Conservation (phyloP, 2,113 vertebrate species). For the Entosphenus tridentatus region DNA sequence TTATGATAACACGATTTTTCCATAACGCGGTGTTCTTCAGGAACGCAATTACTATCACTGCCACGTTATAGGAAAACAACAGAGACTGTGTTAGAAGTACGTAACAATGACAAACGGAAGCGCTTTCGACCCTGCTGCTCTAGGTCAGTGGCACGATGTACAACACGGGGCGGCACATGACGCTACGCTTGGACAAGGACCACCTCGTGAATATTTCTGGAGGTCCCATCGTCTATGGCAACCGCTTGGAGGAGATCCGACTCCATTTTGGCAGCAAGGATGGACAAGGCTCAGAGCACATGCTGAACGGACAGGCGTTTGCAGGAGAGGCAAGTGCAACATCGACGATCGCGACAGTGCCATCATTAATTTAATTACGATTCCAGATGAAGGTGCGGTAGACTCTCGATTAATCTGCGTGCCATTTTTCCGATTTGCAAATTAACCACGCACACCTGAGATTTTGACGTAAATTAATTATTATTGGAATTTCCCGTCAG, state of each 20-base stretch:
- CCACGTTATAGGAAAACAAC: too few relatives aligned
- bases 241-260: conserved; percentile 2
- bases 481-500: too few relatives aligned
- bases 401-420: not conserved
- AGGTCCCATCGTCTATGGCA: not conserved
- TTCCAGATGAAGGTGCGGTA: not conserved
- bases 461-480: too few relatives aligned
- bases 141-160: conserved; percentile 4
- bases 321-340: not conserved
- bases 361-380: not conserved
- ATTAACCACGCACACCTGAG: too few relatives aligned
- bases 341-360: not conserved
- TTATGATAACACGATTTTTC: too few relatives aligned
- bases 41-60: too few relatives aligned
- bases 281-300: not conserved
- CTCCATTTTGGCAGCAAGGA: conserved; percentile 1
- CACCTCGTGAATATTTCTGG: conserved; percentile 6
- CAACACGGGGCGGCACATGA: conserved; percentile 1
- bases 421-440: not conserved
- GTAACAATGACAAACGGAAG: too few relatives aligned
- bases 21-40: too few relatives aligned
- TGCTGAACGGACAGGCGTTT: not conserved
- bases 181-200: not conserved
- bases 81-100: too few relatives aligned
- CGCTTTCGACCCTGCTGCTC: too few relatives aligned